Percentiles rank a stretch among this genome's conserved stretches.
phyloP scores from a whole-genome alignment of 2,113 vertebrate genomes.

The Orycteropus afer region DNA sequence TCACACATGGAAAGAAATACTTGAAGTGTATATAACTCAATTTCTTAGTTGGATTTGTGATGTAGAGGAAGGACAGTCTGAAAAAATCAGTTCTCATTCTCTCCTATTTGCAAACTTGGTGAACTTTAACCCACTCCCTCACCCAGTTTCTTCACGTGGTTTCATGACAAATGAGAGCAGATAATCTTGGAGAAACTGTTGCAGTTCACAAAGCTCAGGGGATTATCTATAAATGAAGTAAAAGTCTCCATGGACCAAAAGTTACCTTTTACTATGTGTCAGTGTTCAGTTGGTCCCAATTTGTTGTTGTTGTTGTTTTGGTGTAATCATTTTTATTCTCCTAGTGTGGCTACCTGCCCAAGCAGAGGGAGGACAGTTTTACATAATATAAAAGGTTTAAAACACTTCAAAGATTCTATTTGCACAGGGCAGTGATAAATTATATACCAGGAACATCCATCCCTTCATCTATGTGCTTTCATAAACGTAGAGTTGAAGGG shows the following conservation, averaged over 20 bases:
- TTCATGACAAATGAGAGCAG: not conserved
- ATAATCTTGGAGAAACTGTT: not conserved
- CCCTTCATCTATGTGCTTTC: not conserved
- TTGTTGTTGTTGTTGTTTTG: no score
- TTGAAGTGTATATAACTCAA: not conserved
- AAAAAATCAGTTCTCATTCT: not conserved
- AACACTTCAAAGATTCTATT: not conserved
- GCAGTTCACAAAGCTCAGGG: no score
- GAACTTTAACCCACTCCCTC: not conserved
- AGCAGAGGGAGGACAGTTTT: not conserved
- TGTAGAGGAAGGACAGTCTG: not conserved
- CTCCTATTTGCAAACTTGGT: not conserved
- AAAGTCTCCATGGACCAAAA: not conserved
- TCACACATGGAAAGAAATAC: not conserved
- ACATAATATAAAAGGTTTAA: not conserved
- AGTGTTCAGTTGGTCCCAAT: not conserved
- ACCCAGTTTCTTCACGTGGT: not conserved
- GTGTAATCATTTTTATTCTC: not conserved
- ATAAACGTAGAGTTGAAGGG: not conserved
- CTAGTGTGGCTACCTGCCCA: accelerated
- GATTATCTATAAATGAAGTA: not conserved
- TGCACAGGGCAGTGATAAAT: not conserved
- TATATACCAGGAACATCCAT: not conserved
- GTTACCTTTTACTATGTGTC: not conserved
- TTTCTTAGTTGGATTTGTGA: not conserved